These are phyloP conservation scores for Xenus cinereus DNA, from an alignment of 2,113 vertebrate genomes.

Conservation along the genomic window DNA sequence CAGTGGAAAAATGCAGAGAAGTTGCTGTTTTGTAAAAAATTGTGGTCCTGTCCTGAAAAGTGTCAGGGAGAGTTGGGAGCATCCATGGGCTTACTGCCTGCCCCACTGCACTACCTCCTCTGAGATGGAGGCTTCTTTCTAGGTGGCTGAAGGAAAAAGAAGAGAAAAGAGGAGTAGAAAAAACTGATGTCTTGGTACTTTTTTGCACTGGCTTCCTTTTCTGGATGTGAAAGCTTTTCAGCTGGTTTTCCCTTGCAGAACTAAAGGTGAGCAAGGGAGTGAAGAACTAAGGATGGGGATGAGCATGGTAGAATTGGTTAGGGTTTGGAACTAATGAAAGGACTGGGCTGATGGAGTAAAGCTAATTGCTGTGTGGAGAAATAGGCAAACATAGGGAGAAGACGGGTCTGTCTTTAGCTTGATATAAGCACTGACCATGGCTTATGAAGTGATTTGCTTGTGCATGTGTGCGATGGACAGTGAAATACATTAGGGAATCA, in stretches of 20 bases:
- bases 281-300: background rate
- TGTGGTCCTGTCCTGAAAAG: background rate
- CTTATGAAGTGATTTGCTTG: background rate
- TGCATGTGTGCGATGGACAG: background rate
- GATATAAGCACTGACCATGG: background rate
- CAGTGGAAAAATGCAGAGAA: background rate
- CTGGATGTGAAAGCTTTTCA: background rate
- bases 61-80: background rate
- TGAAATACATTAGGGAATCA: background rate
- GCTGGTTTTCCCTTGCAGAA: background rate
- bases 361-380: background rate
- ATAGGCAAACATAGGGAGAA: background rate
- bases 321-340: background rate
- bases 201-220: background rate
- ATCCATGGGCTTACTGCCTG: background rate
- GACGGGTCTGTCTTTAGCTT: background rate
- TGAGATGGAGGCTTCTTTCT: background rate
- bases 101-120: background rate
- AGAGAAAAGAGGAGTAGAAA: background rate
- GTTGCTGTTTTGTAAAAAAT: background rate
- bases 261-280: background rate
- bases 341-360: background rate
- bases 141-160: background rate
- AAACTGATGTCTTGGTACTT: background rate
- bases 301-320: background rate